Base-by-base conservation (phyloP, 2,888 invertebrate species). In the Mimachlamys varia region DNA sequence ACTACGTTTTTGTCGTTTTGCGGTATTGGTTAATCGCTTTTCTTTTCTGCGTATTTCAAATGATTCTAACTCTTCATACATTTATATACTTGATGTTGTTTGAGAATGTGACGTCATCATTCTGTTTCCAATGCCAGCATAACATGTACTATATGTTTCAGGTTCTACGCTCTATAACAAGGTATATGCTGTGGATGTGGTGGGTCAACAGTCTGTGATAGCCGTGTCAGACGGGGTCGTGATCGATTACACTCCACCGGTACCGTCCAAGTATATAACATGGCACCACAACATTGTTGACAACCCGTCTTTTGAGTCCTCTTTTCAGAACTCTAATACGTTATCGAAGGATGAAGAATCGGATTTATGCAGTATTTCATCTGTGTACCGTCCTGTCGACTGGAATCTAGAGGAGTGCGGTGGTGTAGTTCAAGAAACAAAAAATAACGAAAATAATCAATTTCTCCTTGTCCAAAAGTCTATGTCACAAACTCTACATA, bases 171-270 rank as follows among this genome's bases (percentile, higher is more conserved):
- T 93, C 0, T 92, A 92, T 90, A 92, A 88, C 88, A 93, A 93
- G 88, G 93, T 94, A 13, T 90, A 92, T 87, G 94, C 93, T n/a
- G 91, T 89, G 27, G 94, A 94, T 89, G 90, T 88, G 19, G 92
- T 91, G 12, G 94, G 94, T 33, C 92, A 93, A 49, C 89, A 37
- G 5, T 93, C 94, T 17, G 38, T 44, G 27, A 92, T 92, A 19
- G 90, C 88, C 4, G 90, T 92, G 19, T 94, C 94, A 27, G 92
- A 94, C 88, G 94, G 94, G 15, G 92, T 94, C 4, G 90, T 88
- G 10, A 88, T 94, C 37, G 94, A 94, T 88, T 91, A 89, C 5
- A 91, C 93, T 0, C 90, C 94, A 15, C 94, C 94, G 19, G 50
- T 87, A 7, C 88, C 91, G 33, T 53, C 91, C 3, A 53, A 89